Evolutionary conservation across 92 coral and sea anemone species (phyloP), one percentile per base, ranked within the genome.

Genomic region (Actinostola sp.): DNA sequence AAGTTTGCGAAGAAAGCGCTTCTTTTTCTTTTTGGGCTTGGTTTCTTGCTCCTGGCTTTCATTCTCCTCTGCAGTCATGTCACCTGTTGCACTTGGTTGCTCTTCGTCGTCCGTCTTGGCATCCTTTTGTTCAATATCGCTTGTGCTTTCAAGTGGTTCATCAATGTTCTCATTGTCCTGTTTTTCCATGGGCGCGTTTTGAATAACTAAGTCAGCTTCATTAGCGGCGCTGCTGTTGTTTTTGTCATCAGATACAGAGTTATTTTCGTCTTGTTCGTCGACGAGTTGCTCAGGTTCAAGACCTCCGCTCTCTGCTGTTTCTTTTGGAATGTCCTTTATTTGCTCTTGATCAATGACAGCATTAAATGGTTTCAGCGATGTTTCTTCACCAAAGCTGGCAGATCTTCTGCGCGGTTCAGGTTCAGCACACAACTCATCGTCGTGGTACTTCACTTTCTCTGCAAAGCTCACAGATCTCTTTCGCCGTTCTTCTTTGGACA

Each of bases 21-120:
- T 78, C 83, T 78, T 67, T 67, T 78, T 70, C 70, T 55, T 67
- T 51, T 59, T 49, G 33, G 61, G 72, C 36, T 46, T 71, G 36
- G 36, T 51, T 8, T 74, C 66, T 24, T 27, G 68, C 21, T 14
- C 29, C 15, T 75, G 43, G 20, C 26, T 23, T 1, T 15, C 31
- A 16, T 58, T 42, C 42, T 75, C 63, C 17, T 16, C 26, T 29
- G 30, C 72, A n/a, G 54, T 63, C 17, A 17, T 51, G 54, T 32
- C 72, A 51, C 61, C 81, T 48, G 72, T 23, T 48, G 12, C 49
- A 33, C 21, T 43, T 3, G 43, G 3, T 17, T 68, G 41, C n/a
- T n/a, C n/a, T 50, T 68, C 74, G 45, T 27, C 62, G 27, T 68
- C 74, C 49, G 62, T 50, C 13, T 35, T 68, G 9, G 38, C 16